These are phyloP conservation scores for Taeniopygia guttata DNA, from an alignment of 2,797 vertebrate species.

Conservation along the genomic window DNA sequence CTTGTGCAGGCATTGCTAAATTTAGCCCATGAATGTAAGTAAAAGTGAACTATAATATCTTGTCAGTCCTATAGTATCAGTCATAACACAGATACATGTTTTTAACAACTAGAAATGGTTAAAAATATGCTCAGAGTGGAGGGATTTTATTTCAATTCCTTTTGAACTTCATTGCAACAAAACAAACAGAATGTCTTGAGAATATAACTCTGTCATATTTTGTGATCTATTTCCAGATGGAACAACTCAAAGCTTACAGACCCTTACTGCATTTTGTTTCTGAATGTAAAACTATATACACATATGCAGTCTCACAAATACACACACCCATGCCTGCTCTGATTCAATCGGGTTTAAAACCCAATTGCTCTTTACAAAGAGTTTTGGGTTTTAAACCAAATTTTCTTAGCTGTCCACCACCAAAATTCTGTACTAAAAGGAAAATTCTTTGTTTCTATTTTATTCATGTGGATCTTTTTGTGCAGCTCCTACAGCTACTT, in stretches of 20 bases:
- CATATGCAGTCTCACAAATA: background rate
- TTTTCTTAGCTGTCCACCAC: background rate
- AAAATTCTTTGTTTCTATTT: background rate
- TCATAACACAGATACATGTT: background rate
- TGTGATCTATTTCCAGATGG: background rate
- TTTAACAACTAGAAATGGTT: background rate
- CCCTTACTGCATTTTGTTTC: background rate
- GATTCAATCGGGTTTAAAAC: background rate
- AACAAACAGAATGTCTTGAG: background rate
- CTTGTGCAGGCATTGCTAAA: background rate
- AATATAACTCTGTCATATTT: background rate
- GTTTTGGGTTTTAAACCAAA: too few species aligned
- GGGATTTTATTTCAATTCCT: background rate
- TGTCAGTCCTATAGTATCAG: background rate
- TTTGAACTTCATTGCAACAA: background rate
- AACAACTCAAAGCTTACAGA: background rate
- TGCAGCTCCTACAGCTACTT: background rate
- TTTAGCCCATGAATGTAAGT: background rate
- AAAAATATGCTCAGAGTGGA: background rate
- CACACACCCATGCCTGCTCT: accelerated
- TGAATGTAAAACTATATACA: background rate
- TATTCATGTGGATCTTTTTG: background rate
- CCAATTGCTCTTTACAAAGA: background rate
- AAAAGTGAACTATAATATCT: background rate
- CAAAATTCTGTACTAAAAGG: background rate